Evolutionary conservation across 2,797 vertebrate species (phyloP).

Genomic region (Rhinoraja longicauda): DNA sequence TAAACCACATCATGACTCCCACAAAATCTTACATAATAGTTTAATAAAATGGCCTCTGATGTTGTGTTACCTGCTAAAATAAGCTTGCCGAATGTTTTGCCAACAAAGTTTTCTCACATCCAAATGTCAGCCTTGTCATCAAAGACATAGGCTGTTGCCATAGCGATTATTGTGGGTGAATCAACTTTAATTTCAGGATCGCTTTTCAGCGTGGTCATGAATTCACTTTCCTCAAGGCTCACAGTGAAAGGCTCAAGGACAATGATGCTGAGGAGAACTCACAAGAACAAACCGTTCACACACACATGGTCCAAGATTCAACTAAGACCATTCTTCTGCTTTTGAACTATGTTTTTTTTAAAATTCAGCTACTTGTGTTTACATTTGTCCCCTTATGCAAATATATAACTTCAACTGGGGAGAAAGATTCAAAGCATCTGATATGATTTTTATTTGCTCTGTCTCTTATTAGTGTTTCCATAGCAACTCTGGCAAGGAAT

Average conservation of each 20-base stretch:
- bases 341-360: not conserved
- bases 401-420: not conserved
- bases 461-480: not conserved
- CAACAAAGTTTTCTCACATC: not conserved
- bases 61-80: not conserved
- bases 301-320: not conserved
- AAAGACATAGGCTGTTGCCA: not conserved
- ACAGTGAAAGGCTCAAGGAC: not conserved
- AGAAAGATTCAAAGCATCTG: not conserved
- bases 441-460: not conserved
- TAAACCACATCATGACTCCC: not conserved
- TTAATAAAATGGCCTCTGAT: not conserved
- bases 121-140: not conserved
- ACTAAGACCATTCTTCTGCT: not conserved
- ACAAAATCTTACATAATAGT: not conserved
- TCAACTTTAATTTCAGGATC: not conserved
- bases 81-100: not conserved
- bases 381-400: not conserved
- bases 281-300: not conserved
- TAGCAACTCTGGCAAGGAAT: slow-evolving; percentile 10
- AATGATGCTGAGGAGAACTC: not conserved
- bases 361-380: not conserved
- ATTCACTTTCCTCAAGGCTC: not conserved
- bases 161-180: not conserved
- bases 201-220: not conserved